These are phyloP conservation scores for Ceratosolen fusciceps DNA, from an alignment of 1,140 invertebrate species.

Conservation along the genomic window DNA sequence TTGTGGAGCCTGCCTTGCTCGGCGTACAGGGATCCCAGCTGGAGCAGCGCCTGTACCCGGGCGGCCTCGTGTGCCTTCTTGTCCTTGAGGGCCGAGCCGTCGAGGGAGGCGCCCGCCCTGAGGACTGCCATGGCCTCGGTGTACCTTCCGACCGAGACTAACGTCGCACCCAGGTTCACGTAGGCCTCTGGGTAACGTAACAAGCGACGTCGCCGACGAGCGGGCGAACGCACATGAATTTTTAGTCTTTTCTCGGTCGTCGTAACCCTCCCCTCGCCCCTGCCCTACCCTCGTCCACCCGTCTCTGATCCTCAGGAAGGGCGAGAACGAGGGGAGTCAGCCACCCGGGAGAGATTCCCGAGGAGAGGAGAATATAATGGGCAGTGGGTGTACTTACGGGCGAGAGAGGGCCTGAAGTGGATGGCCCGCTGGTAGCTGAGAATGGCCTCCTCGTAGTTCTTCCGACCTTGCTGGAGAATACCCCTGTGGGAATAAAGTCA, in stretches of 20 bases:
- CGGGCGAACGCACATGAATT: background rate
- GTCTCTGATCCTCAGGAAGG: too few species aligned
- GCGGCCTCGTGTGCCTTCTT: conserved; percentile 90
- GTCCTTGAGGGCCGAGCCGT: conserved; percentile 90
- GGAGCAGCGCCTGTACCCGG: conserved; percentile 90
- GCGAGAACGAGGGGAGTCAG: too few species aligned
- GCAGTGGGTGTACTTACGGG: conserved; percentile 82
- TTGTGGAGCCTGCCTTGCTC: conserved; percentile 88
- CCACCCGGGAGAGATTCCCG: too few species aligned
- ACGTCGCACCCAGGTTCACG: conserved; percentile 91
- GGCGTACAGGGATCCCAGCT: conserved; percentile 90
- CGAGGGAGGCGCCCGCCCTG: conserved; percentile 84
- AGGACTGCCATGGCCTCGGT: conserved; percentile 89
- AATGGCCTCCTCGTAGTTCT: conserved; percentile 89
- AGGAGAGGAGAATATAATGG: too few species aligned
- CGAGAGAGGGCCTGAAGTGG: conserved; percentile 92
- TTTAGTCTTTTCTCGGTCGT: background rate
- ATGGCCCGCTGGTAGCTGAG: conserved; percentile 94
- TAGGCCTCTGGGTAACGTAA: conserved; percentile 88
- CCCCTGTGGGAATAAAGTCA: conserved; percentile 78
- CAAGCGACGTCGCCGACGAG: too few species aligned
- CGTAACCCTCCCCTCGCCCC: background rate
- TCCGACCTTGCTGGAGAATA: conserved; percentile 91
- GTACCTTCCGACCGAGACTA: conserved; percentile 84
- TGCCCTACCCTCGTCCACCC: background rate